A percentile compares a stretch with the other conserved stretches of the same genome.
Conservation (phyloP, 2,797 vertebrate species). For the Alouatta caraya region DNA sequence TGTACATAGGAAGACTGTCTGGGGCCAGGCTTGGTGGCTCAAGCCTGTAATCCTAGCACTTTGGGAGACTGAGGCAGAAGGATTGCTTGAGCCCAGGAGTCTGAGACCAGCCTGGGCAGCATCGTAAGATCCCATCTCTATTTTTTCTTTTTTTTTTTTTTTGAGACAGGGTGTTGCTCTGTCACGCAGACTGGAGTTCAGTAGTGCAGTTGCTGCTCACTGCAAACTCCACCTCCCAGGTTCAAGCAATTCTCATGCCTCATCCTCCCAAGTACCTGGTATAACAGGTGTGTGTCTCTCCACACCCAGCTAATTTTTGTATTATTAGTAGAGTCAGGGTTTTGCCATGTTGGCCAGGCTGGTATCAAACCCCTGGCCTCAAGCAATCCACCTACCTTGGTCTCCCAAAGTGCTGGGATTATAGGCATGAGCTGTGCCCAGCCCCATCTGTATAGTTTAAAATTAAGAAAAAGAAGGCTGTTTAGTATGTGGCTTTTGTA, state of each 20-base stretch:
- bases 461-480: too few relatives aligned
- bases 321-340: not conserved
- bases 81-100: not conserved
- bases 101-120: not conserved
- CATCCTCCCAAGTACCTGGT: not conserved
- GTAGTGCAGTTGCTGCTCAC: too few relatives aligned
- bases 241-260: not conserved
- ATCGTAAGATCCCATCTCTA: not conserved
- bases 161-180: too few relatives aligned
- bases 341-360: not conserved
- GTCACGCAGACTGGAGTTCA: too few relatives aligned
- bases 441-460: too few relatives aligned
- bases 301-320: not conserved
- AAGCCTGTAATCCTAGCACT: not conserved
- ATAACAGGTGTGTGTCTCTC: fast-evolving
- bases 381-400: too few relatives aligned
- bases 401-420: too few relatives aligned
- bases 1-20: not conserved
- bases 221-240: not conserved
- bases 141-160: not conserved
- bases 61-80: not conserved
- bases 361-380: not conserved
- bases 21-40: too few relatives aligned
- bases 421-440: too few relatives aligned
- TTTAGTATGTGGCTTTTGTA: too few relatives aligned